Percentiles rank a stretch among this genome's conserved stretches.
phyloP scores from a whole-genome alignment of 1,140 invertebrate species.

The Drosophila willistoni region DNA sequence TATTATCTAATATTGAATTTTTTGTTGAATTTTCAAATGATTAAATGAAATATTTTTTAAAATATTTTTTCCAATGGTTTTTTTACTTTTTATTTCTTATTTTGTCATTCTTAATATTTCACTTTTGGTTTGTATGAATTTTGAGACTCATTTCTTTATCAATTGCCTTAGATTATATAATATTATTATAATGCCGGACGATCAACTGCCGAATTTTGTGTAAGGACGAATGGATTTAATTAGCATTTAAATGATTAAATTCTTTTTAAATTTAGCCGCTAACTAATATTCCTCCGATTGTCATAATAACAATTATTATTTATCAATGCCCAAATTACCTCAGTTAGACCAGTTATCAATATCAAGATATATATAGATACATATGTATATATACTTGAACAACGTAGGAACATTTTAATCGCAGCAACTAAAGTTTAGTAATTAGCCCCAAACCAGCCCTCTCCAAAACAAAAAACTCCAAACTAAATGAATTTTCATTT shows the following conservation, averaged over 20 bases:
- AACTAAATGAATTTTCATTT: background rate
- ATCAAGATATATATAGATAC: slow-evolving; percentile 28
- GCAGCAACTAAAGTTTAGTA: slow-evolving; percentile 47
- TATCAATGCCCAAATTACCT: slow-evolving; percentile 54
- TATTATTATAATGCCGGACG: slow-evolving; percentile 51
- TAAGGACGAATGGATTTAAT: slow-evolving; percentile 45
- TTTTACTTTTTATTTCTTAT: slow-evolving; percentile 29
- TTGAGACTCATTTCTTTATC: slow-evolving; percentile 2
- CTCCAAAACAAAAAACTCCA: background rate
- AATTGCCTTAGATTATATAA: slow-evolving; percentile 25
- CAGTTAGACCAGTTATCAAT: slow-evolving; percentile 54
- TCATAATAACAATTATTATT: slow-evolving; percentile 31
- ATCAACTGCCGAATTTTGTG: slow-evolving; percentile 66
- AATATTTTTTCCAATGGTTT: slow-evolving; percentile 47
- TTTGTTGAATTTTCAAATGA: slow-evolving; percentile 83
- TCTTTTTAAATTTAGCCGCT: background rate
- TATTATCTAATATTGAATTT: slow-evolving; percentile 75
- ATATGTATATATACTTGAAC: slow-evolving; percentile 53
- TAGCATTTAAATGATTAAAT: slow-evolving; percentile 41
- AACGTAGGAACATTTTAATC: slow-evolving; percentile 81
- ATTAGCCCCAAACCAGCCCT: background rate
- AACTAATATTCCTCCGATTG: slow-evolving; percentile 36
- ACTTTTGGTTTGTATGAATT: slow-evolving; percentile 38
- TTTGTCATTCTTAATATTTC: slow-evolving; percentile 15
- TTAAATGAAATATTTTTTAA: slow-evolving; percentile 77